Evolutionary conservation across 2,113 vertebrate genomes (phyloP).

Genomic region (Merops nubicus): DNA sequence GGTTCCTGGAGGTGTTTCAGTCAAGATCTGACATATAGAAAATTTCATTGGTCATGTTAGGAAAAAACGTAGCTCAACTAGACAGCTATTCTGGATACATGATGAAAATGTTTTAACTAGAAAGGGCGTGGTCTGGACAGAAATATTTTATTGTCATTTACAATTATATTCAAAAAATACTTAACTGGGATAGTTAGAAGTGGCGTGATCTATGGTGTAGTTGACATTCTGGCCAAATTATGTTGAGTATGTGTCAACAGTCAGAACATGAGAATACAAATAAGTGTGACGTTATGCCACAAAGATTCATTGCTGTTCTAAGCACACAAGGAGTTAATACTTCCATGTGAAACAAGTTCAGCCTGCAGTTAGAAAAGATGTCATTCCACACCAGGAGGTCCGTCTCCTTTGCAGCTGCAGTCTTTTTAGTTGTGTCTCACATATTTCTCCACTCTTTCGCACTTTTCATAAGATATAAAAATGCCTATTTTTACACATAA

Average conservation of each 20-base stretch:
- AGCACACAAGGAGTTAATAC: neutral
- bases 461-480: neutral
- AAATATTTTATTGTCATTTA: neutral
- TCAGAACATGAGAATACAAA: neutral
- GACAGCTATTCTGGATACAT: neutral
- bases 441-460: neutral
- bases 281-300: neutral
- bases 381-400: neutral
- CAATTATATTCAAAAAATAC: neutral
- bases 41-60: neutral
- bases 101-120: neutral
- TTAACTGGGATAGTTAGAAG: neutral
- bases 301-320: neutral
- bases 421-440: neutral
- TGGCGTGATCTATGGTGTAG: neutral
- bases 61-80: neutral
- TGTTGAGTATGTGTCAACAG: neutral
- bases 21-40: neutral
- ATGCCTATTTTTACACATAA: neutral
- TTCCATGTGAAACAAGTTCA: neutral
- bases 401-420: neutral
- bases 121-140: neutral
- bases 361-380: neutral
- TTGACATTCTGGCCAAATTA: neutral
- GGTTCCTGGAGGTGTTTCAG: neutral